Percentiles rank a stretch among this genome's conserved stretches.
These are phyloP conservation scores for Psilanteris sp. DNA, from an alignment of 1,140 invertebrate genomes.

Conservation along the genomic window DNA sequence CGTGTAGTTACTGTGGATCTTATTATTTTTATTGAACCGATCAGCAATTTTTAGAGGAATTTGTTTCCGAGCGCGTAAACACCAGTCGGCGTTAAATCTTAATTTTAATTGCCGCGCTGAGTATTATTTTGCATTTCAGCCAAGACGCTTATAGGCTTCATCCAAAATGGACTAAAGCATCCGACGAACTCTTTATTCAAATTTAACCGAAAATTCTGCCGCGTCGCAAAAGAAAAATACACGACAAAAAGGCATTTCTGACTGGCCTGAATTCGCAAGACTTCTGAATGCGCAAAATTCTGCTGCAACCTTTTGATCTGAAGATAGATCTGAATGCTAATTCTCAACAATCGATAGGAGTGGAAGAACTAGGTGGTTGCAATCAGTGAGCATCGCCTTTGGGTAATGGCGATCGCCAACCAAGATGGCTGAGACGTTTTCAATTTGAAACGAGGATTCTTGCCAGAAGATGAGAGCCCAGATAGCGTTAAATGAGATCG, in stretches of 20 bases:
- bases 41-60: too few species aligned
- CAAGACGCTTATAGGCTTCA: too few species aligned
- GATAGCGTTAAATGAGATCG: conserved; percentile 49
- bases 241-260: background rate
- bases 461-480: conserved; percentile 22
- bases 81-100: too few species aligned
- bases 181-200: too few species aligned
- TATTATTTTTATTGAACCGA: too few species aligned
- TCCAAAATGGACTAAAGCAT: too few species aligned
- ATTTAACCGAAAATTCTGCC: too few species aligned
- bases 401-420: conserved; percentile 26
- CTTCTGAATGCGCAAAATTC: conserved; percentile 22
- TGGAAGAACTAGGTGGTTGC: conserved; percentile 16
- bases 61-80: too few species aligned
- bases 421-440: conserved; percentile 46
- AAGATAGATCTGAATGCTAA: conserved; percentile 70
- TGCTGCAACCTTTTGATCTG: conserved; percentile 11
- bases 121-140: too few species aligned
- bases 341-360: conserved; percentile 64
- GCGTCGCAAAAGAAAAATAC: background rate
- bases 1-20: too few species aligned
- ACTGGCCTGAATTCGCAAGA: background rate
- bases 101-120: too few species aligned
- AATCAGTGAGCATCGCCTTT: conserved; percentile 27
- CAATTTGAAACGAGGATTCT: conserved; percentile 65